Percentiles rank a stretch among this genome's conserved stretches.
phyloP scores from a whole-genome alignment of 2,888 invertebrate species.

The Drosophila heteroneura region DNA sequence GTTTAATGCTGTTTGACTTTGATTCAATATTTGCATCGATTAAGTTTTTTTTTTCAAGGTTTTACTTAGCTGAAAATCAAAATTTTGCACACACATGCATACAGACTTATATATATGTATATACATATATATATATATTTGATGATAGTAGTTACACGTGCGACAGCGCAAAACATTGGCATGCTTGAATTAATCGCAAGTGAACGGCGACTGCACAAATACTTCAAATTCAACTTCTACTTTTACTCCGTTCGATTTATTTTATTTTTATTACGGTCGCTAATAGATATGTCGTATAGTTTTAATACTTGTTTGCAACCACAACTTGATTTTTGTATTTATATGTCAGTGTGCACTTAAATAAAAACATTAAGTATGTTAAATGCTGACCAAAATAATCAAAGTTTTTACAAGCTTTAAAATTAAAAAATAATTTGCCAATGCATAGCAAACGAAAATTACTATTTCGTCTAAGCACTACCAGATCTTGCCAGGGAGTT shows the following conservation, averaged over 20 bases:
- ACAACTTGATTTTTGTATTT: background rate
- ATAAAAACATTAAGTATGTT: background rate
- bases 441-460: background rate
- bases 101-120: background rate
- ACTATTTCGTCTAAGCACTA: background rate
- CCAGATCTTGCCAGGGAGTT: background rate
- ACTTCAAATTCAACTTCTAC: background rate
- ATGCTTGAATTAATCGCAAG: constrained; percentile 26
- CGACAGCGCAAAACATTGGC: constrained; percentile 13
- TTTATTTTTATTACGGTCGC: constrained; percentile 8
- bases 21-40: constrained; percentile 80
- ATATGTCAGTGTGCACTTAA: background rate
- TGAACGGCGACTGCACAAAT: constrained; percentile 31
- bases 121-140: background rate
- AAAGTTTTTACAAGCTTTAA: background rate
- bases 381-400: background rate
- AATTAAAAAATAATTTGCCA: background rate
- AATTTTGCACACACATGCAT: constrained; percentile 8
- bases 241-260: background rate
- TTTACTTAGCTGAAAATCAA: constrained; percentile 54
- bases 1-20: constrained; percentile 79
- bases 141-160: constrained; percentile 14
- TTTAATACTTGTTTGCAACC: background rate
- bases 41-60: constrained; percentile 60
- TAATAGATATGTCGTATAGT: background rate